Conservation (phyloP, 1,140 invertebrate genomes). For the Aphis gossypii region DNA sequence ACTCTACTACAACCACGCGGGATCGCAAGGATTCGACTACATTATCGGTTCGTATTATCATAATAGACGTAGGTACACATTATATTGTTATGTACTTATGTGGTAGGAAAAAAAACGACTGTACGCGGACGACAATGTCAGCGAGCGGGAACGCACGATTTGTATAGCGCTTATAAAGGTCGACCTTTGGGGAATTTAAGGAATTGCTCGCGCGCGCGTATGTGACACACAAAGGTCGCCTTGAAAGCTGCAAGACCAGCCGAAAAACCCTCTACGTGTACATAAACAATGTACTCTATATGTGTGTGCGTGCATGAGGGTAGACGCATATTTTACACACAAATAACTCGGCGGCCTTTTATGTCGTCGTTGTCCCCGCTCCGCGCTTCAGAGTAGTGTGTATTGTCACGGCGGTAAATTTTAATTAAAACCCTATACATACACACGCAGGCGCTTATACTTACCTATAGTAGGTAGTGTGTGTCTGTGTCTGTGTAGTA, state of each 20-base stretch:
- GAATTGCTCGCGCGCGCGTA: background rate
- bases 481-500: background rate
- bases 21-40: background rate
- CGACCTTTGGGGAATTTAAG: background rate
- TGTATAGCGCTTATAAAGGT: background rate
- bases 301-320: background rate
- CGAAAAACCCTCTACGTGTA: background rate
- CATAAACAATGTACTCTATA: background rate
- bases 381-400: background rate
- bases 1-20: background rate
- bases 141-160: background rate
- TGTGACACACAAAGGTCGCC: background rate
- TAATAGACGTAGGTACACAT: background rate
- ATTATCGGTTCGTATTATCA: background rate
- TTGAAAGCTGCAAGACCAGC: background rate
- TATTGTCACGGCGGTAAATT: constrained; percentile 37
- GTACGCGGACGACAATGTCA: background rate
- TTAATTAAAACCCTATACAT: constrained; percentile 10
- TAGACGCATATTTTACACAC: background rate
- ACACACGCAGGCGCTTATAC: background rate
- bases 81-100: background rate
- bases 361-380: background rate
- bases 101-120: background rate
- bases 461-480: background rate
- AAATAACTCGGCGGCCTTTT: constrained; percentile 20